Base-by-base conservation (phyloP, 2,113 vertebrate species). In the Vulpes vulpes region DNA sequence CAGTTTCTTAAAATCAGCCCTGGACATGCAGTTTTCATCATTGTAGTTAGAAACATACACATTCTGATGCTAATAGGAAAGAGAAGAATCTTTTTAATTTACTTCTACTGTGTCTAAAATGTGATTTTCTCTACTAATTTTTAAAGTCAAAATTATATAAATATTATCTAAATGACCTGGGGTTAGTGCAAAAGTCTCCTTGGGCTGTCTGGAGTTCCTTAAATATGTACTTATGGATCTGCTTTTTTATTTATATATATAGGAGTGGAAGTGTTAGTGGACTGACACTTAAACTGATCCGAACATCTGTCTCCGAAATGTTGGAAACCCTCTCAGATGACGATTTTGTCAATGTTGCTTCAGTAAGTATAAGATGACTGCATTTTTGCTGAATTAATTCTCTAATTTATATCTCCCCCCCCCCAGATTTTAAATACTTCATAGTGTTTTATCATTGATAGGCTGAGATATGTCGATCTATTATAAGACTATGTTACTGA, bases 301-400 rank as follows among this genome's bases (percentile, higher is more conserved):
- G 99, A 89, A 99, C 99, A 0, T 99, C 99, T 0, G 99, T 99
- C 98, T 99, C 99, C 3, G 99, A 99, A 98, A 99, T 99, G 99
- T 98, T 99, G 92, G 99, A 99, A 98, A 99, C 99, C 1, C 98
- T 99, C 96, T 99, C 99, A 4, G 99, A 99, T 1, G 99, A 99
- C 17, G 99, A 99, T 97, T 99, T 99, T 57, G 99, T 99, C 98
- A 99, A 99, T 64, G 99, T 99, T n/a, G 99, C 99, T 98, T 99
- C 99, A 60, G 99, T 99, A 98, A 99, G 99, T 99, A 97, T 94
- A 95, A 78, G 19, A 62, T 65, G 30, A 76, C 89, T 91, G 23
- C 16, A 2, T 60, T 92, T 93, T 85, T 43, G 19, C 12, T 55
- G 32, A 89, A 73, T 49, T 78, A 27, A 62, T 84, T 62, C 35